Percentiles rank a stretch among this genome's conserved stretches.
These are phyloP conservation scores for Vanessa atalanta DNA, from an alignment of 1,140 invertebrate genomes.

Conservation along the genomic window DNA sequence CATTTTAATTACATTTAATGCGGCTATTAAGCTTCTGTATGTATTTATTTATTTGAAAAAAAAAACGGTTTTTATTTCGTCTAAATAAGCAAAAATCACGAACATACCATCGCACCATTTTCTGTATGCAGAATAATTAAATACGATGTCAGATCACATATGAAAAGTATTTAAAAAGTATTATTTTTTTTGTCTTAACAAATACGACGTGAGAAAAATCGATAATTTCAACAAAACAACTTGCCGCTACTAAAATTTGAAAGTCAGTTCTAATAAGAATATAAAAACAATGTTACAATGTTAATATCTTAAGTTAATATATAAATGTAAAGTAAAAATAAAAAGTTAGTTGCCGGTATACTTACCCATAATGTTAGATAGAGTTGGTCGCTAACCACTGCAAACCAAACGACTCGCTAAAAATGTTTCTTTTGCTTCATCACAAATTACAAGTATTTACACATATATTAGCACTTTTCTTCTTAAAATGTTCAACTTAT, in stretches of 20 bases:
- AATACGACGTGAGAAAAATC: constrained; percentile 67
- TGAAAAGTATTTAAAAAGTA: too few species aligned
- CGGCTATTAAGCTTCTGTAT: too few species aligned
- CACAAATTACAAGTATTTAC: constrained; percentile 53
- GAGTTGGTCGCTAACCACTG: constrained; percentile 37
- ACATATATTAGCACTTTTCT: constrained; percentile 50
- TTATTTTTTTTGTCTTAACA: background rate
- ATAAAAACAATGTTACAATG: background rate
- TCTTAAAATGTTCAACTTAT: constrained; percentile 9
- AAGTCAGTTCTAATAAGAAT: constrained; percentile 26
- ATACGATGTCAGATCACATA: too few species aligned
- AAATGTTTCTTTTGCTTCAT: constrained; percentile 55
- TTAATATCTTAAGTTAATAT: background rate
- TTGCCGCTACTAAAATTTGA: constrained; percentile 4
- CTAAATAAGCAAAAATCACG: too few species aligned
- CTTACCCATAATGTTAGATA: constrained; percentile 67
- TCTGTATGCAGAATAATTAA: too few species aligned
- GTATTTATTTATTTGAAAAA: too few species aligned
- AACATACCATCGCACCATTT: too few species aligned
- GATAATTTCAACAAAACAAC: constrained; percentile 67
- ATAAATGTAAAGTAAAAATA: background rate
- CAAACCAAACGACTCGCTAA: constrained; percentile 43
- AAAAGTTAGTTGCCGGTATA: constrained; percentile 53
- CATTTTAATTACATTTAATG: too few species aligned
- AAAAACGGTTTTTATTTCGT: too few species aligned